A percentile compares a stretch with the other conserved stretches of the same genome.
phyloP scores from a whole-genome alignment of 2,113 vertebrate genomes.

The Leptodactylus fuscus region DNA sequence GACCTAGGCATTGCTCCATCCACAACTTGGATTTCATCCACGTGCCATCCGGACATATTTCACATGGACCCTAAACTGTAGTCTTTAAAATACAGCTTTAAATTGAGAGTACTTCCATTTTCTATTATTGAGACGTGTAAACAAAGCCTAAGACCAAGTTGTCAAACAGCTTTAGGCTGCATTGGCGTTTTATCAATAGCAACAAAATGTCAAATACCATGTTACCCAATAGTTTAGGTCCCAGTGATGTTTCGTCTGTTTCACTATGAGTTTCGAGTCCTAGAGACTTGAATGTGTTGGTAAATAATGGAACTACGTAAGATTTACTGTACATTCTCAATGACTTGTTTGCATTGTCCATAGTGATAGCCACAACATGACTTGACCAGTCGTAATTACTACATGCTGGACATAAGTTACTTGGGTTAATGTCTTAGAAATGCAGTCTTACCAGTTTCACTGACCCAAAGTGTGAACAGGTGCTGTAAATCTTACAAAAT shows the following conservation, averaged over 20 bases:
- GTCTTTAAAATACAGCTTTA: no score
- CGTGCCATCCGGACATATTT: no score
- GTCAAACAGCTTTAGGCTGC: not conserved
- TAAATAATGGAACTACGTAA: not conserved
- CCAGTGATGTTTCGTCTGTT: not conserved
- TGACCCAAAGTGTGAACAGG: slow-evolving; percentile 10
- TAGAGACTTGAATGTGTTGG: not conserved
- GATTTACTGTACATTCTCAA: not conserved
- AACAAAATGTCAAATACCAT: not conserved
- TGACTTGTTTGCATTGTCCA: not conserved
- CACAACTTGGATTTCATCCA: no score
- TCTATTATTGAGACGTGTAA: no score
- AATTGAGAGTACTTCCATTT: no score
- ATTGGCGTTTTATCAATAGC: not conserved
- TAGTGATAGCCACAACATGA: not conserved
- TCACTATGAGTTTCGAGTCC: no score
- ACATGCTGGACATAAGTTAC: not conserved
- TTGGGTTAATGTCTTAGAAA: not conserved
- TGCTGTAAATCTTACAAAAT: not conserved
- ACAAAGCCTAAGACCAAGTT: not conserved
- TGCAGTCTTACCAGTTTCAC: slow-evolving; percentile 39
- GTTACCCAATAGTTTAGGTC: not conserved
- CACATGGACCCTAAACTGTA: no score
- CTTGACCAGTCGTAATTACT: not conserved
- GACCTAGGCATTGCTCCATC: no score